A percentile compares a stretch with the other conserved stretches of the same genome.
phyloP scores from a whole-genome alignment of 30 jellyfish, hydroid and myxozoan genomes.

The Hydractinia symbiolongicarpus region DNA sequence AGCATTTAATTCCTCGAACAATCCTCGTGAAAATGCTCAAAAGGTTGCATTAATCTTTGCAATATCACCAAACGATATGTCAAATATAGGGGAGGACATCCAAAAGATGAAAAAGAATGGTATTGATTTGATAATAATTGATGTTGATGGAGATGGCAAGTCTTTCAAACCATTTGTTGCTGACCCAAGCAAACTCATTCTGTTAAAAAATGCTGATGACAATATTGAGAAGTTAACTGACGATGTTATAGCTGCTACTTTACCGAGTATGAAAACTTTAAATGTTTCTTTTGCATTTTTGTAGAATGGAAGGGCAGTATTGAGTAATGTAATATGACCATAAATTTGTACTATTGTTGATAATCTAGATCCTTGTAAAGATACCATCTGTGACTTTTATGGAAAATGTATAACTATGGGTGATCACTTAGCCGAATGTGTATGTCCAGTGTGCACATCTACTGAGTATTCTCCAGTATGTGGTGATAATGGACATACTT shows the following conservation, averaged over 20 bases:
- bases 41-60: conserved; percentile 43
- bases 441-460: conserved; percentile 53
- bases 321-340: no score
- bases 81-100: not conserved
- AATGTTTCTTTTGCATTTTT: not conserved
- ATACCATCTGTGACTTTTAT: conserved; percentile 32
- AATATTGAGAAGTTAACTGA: not conserved
- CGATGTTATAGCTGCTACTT: not conserved
- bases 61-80: conserved; percentile 6
- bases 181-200: not conserved
- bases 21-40: conserved; percentile 48
- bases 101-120: not conserved
- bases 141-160: not conserved
- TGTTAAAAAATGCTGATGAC: not conserved
- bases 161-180: not conserved
- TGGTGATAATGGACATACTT: conserved; percentile 51
- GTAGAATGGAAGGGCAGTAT: no score
- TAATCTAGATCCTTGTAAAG: not conserved
- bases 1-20: conserved; percentile 23
- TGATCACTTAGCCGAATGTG: conserved; percentile 52
- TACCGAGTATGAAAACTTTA: not conserved
- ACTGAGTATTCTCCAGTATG: conserved; percentile 53
- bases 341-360: not conserved
- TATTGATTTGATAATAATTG: not conserved
- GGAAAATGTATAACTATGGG: conserved; percentile 36